Evolutionary conservation across 1,140 invertebrate species (phyloP).

Genomic region (Parapsyche elsis): DNA sequence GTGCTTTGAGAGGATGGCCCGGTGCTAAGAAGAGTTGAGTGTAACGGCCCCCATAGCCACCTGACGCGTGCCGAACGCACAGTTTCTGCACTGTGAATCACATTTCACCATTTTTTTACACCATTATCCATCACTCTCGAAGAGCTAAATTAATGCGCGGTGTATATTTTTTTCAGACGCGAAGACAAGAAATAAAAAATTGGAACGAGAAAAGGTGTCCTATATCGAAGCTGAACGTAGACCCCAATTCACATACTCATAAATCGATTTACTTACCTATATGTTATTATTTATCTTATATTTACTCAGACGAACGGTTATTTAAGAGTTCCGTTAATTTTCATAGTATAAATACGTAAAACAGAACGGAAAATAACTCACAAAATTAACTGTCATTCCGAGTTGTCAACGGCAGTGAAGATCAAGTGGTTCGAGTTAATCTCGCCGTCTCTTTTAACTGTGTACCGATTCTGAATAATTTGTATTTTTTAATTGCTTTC

Average conservation of each 20-base stretch:
- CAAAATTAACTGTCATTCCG: slow-evolving; percentile 31
- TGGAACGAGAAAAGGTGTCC: no score
- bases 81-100: slow-evolving; percentile 30
- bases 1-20: slow-evolving; percentile 18
- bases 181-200: not conserved
- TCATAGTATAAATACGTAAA: not conserved
- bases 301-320: not conserved
- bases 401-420: slow-evolving; percentile 24
- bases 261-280: not conserved
- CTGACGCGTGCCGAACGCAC: slow-evolving; percentile 39
- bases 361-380: slow-evolving; percentile 3
- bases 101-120: slow-evolving; percentile 19
- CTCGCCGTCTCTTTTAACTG: slow-evolving; percentile 1
- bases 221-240: no score
- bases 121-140: slow-evolving; percentile 17
- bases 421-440: slow-evolving; percentile 18
- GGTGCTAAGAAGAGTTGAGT: slow-evolving; percentile 37
- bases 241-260: not conserved
- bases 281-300: not conserved
- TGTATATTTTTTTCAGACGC: not conserved
- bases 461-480: not conserved
- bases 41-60: slow-evolving; percentile 31
- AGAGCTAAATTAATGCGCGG: slow-evolving; percentile 6
- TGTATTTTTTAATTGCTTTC: slow-evolving; percentile 3
- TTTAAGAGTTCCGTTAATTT: no score